These are phyloP conservation scores for Haemorhous mexicanus DNA, from an alignment of 2,113 vertebrate genomes.

Conservation along the genomic window DNA sequence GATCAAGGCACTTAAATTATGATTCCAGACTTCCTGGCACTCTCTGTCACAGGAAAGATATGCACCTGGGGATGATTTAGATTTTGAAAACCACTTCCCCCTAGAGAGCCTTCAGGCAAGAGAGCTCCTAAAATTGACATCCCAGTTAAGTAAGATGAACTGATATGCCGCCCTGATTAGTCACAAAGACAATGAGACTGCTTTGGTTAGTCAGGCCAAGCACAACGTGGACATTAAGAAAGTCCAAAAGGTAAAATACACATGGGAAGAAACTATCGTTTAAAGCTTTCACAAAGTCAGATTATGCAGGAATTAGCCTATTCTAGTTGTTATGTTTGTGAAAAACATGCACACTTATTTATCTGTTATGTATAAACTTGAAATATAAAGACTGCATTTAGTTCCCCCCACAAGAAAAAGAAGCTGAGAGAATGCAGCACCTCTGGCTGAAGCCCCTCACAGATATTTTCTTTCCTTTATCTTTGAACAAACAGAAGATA, in stretches of 20 bases:
- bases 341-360: background rate
- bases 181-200: background rate
- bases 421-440: background rate
- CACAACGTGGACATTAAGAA: background rate
- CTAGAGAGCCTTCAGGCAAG: background rate
- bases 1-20: constrained; percentile 12
- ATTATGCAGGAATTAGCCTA: background rate
- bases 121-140: background rate
- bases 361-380: background rate
- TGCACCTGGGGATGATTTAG: constrained; percentile 6
- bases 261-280: background rate
- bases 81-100: constrained; percentile 16
- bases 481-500: background rate
- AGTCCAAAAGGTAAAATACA: background rate
- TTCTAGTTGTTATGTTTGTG: background rate
- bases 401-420: background rate
- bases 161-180: background rate
- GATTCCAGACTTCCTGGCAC: constrained; percentile 38
- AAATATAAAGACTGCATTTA: background rate
- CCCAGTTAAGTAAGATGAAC: background rate
- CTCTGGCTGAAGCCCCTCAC: background rate
- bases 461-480: background rate
- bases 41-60: constrained; percentile 11
- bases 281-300: background rate
- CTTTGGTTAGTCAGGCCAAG: background rate